Percentiles rank a stretch among this genome's conserved stretches.
These are phyloP conservation scores for Alentia gelatinosa DNA, from an alignment of 2,888 invertebrate genomes.

Conservation along the genomic window DNA sequence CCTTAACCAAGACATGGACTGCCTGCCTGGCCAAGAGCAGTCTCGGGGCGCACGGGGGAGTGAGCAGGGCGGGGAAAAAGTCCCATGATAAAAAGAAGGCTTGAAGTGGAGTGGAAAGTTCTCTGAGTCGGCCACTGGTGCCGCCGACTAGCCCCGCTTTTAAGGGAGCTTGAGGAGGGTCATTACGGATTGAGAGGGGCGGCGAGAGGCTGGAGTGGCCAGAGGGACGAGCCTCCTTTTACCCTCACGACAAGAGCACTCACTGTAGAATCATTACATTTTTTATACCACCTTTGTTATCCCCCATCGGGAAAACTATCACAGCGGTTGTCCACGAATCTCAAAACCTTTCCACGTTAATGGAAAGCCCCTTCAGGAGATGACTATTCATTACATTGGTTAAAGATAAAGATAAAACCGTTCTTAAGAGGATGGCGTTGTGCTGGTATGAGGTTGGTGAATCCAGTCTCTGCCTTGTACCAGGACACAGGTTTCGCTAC, in stretches of 20 bases:
- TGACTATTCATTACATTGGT: too few species aligned
- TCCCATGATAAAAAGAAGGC: background rate
- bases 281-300: background rate
- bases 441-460: too few species aligned
- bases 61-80: background rate
- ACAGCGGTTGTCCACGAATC: background rate
- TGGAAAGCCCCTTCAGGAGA: background rate
- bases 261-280: background rate
- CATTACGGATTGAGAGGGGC: too few species aligned
- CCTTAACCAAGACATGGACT: background rate
- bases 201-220: too few species aligned
- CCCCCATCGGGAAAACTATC: background rate
- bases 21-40: background rate
- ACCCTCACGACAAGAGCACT: background rate
- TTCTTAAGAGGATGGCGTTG: too few species aligned
- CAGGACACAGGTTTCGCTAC: too few species aligned
- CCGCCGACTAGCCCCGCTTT: background rate
- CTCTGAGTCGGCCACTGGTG: background rate
- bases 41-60: background rate
- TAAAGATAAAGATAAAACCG: too few species aligned
- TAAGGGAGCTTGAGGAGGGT: too few species aligned
- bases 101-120: background rate
- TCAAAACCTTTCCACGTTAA: background rate
- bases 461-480: too few species aligned
- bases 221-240: background rate